A percentile compares a stretch with the other conserved stretches of the same genome.
These are phyloP conservation scores for Eupithecia vulgata DNA, from an alignment of 2,888 invertebrate species.

Conservation along the genomic window DNA sequence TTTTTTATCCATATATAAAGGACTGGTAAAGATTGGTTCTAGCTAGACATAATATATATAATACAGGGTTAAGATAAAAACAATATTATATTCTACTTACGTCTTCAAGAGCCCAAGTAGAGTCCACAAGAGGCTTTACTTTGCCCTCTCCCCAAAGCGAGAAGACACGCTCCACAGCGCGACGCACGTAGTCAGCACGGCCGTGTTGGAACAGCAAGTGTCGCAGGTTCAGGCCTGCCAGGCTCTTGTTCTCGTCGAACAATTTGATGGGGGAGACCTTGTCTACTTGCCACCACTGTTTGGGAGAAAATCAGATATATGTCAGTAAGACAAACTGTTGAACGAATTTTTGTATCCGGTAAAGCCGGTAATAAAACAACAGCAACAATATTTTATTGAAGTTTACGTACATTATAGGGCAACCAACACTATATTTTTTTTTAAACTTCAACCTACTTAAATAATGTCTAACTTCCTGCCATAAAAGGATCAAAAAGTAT, in stretches of 20 bases:
- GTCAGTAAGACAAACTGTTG: background rate
- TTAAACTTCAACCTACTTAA: background rate
- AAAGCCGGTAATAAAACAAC: background rate
- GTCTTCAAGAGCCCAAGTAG: constrained; percentile 94
- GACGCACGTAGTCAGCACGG: constrained; percentile 88
- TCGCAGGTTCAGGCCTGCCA: constrained; percentile 92
- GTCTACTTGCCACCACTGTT: constrained; percentile 96
- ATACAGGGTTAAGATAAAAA: no score
- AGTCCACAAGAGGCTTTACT: constrained; percentile 92
- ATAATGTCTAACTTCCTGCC: background rate
- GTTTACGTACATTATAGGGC: background rate
- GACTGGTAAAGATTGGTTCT: background rate
- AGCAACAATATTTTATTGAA: background rate
- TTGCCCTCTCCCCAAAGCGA: constrained; percentile 90
- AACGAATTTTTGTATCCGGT: no score
- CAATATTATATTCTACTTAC: constrained; percentile 13
- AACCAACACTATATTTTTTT: background rate
- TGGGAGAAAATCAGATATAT: background rate
- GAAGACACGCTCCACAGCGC: constrained; percentile 89
- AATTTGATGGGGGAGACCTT: constrained; percentile 94
- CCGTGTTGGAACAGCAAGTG: constrained; percentile 92
- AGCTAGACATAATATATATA: background rate
- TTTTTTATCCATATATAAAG: no score
- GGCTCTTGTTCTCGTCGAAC: constrained; percentile 94
- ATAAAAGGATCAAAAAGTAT: background rate